phyloP scores from a whole-genome alignment of 1,140 invertebrate species.

The Limonius californicus region DNA sequence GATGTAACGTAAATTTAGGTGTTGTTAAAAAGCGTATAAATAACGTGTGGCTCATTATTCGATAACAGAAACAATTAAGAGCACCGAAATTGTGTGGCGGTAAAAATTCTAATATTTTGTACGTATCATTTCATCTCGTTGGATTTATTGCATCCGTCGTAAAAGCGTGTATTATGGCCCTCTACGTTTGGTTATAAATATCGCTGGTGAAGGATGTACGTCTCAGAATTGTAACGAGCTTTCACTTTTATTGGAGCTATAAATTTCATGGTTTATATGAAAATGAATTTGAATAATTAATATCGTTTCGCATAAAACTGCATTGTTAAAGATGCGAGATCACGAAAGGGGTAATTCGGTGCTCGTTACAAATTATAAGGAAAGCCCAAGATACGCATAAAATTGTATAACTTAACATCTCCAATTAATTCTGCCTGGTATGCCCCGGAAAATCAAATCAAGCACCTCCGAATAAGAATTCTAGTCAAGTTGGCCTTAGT shows the following conservation, averaged over 20 bases:
- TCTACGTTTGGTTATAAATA: slow-evolving; percentile 3
- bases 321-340: background rate
- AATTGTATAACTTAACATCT: no score
- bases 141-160: slow-evolving; percentile 31
- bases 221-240: slow-evolving; percentile 11
- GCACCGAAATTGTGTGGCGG: background rate
- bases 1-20: background rate
- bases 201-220: slow-evolving; percentile 6
- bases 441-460: no score
- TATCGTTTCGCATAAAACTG: background rate
- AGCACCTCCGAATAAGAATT: no score
- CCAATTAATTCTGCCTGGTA: no score
- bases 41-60: background rate
- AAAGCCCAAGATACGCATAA: no score
- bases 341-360: background rate
- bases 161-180: slow-evolving; percentile 19
- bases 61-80: slow-evolving; percentile 5
- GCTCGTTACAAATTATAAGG: background rate
- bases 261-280: slow-evolving; percentile 14
- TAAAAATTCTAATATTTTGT: slow-evolving; percentile 26
- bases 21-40: background rate
- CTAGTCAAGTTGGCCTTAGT: background rate
- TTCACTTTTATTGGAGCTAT: slow-evolving; percentile 11
- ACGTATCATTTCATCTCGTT: slow-evolving; percentile 30
- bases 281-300: slow-evolving; percentile 10